Base-by-base conservation (phyloP, 2,113 vertebrate species). In the Petrocephalus microphthalmus region DNA sequence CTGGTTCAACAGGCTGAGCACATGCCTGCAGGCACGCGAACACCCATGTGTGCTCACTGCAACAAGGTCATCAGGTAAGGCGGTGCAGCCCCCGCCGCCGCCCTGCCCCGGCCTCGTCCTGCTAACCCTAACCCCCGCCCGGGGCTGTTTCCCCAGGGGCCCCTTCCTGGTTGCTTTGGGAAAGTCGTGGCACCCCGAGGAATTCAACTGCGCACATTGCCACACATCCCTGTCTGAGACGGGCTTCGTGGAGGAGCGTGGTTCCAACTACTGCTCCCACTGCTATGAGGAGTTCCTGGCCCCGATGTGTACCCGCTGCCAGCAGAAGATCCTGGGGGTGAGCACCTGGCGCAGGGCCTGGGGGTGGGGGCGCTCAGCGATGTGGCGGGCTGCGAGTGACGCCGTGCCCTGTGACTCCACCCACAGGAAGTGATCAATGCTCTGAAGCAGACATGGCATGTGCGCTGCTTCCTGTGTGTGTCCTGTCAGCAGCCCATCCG, bases 231-330 rank as follows among this genome's bases (percentile, higher is more conserved):
- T 99, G 97, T 96, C 94, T 0, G 97, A 97, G 17, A 93, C 95
- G 89, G 98, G 98, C 2, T 99, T 99, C 88, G 97, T 99, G 91
- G 97, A 99, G 94, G 98, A 99, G 93, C 96, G 95, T 13, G 97
- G 97, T 11, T 92, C 94, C 0, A 94, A 99, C 37, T 98, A 98
- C 88, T 99, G 98, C 1, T 97, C 95, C 89, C 93, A 92, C 56
- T 99, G 98, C 93, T 99, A 99, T 25, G 98, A 98, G 95, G 96
- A 97, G 93, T 98, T 97, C 93, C 96, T 99, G 0, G 98, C 98
- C 22, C 98, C 98, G 2, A 94, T 95, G 81, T 99, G 98, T 86
- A 95, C 94, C 3, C 94, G 95, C 89, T 99, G 98, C 93, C 95
- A 97, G 54, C 95, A 95, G 94, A 99, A 99, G 95, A 96, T 99